Evolutionary conservation across 2,113 vertebrate genomes (phyloP), one percentile per base, ranked within the genome.

Genomic region (Oncorhynchus gorbuscha): DNA sequence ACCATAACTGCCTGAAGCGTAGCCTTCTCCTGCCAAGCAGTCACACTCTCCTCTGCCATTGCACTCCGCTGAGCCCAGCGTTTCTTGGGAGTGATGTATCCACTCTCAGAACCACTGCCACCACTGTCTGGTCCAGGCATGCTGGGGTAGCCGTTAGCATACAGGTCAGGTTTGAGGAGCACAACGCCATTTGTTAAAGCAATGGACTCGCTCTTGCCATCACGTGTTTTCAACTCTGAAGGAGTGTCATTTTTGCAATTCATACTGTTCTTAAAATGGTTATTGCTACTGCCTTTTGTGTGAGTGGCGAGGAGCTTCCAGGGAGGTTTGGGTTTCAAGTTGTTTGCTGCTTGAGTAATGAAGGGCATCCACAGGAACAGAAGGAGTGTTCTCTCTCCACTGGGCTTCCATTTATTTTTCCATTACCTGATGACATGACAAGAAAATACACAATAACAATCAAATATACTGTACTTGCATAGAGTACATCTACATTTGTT

Each of bases 41-140:
- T 94, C 89, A 96, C 78, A 86, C 90, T 94, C 89, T 96, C 95
- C 77, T 91, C 91, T 32, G 93, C 90, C 91, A 94, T 96, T 86
- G 92, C 85, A 84, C 93, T 95, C 85, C 93, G 93, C 83, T 94
- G 94, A 83, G 94, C 92, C 86, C 94, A 94, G 81, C 95, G 84
- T 83, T 96, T 97, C 77, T 96, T 96, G 3, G 95, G 94, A 0
- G 95, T 96, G 32, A 95, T 95, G 79, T 95, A 97, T 77, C 95
- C 94, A 35, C 94, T 96, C 88, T 97, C 95, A 0, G 95, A 96
- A 75, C 95, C 94, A 3, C 95, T 97, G 49, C 95, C 94, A 86
- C 96, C 95, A 2, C 95, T 95, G 49, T 97, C 95, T 0, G 90
- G 90, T 71, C 91, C 93, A 13, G 80, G 72, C 88, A 93, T 95